Percentiles rank a stretch among this genome's conserved stretches.
Conservation (phyloP, 2,797 vertebrate genomes). For the Hippoglossus hippoglossus region DNA sequence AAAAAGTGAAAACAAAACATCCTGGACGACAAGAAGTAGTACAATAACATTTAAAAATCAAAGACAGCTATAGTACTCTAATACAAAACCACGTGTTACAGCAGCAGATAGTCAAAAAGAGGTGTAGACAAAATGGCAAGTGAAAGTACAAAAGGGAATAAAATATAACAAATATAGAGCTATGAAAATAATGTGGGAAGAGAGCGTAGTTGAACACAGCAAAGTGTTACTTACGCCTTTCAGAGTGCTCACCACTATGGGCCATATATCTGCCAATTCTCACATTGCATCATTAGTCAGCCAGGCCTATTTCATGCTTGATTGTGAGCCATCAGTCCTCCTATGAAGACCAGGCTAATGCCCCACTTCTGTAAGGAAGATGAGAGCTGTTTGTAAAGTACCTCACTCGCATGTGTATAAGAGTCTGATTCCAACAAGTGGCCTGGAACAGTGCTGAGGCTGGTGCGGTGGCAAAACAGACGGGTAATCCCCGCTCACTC, state of each 20-base stretch:
- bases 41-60: no score
- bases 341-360: constrained; percentile 4
- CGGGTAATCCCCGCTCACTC: neutral
- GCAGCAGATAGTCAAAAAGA: no score
- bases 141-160: no score
- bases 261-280: constrained; percentile 42
- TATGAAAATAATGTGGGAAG: no score
- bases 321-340: constrained; percentile 49
- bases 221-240: neutral
- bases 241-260: neutral
- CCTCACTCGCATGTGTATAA: constrained; percentile 8
- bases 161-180: no score
- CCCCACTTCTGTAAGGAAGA: neutral
- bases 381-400: constrained; percentile 36
- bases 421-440: neutral
- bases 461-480: neutral
- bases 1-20: no score
- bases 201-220: no score
- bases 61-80: no score
- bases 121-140: no score
- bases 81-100: no score
- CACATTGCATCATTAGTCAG: constrained; percentile 58
- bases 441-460: neutral
- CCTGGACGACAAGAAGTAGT: no score
- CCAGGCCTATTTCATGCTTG: constrained; percentile 35